A percentile compares a stretch with the other conserved stretches of the same genome.
Conservation (phyloP, 2,797 vertebrate genomes). For the Antennarius maculatus region DNA sequence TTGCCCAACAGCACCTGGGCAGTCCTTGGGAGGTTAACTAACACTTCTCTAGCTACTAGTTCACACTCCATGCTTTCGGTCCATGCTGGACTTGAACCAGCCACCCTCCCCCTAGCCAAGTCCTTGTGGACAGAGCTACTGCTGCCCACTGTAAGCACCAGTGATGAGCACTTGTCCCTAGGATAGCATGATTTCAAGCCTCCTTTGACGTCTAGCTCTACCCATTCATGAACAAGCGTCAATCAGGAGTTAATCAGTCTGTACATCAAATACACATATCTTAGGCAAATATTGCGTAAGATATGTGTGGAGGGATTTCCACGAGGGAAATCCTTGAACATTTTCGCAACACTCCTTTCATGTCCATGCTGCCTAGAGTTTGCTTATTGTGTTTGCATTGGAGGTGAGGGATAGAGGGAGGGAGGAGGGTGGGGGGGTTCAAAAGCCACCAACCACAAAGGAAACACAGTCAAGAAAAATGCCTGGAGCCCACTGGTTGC, state of each 20-base stretch:
- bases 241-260: not conserved
- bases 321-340: conserved; percentile 45
- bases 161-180: not conserved
- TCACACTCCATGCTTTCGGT: too few species aligned
- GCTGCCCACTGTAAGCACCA: too few species aligned
- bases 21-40: too few species aligned
- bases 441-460: conserved; percentile 57
- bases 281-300: conserved; percentile 6
- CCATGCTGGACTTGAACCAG: too few species aligned
- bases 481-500: conserved; percentile 57
- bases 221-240: not conserved
- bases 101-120: too few species aligned
- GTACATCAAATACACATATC: conserved; percentile 2
- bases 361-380: conserved; percentile 36
- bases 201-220: not conserved
- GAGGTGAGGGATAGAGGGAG: conserved; percentile 7
- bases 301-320: conserved; percentile 28
- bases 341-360: conserved; percentile 35
- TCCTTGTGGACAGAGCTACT: too few species aligned
- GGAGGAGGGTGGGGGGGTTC: conserved; percentile 17
- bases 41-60: too few species aligned
- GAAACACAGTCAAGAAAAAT: conserved; percentile 56
- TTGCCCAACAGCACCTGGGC: too few species aligned
- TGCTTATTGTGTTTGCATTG: conserved; percentile 49
- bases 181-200: not conserved